Conservation (phyloP, 2,797 vertebrate species). For the Aldrovandia affinis region DNA sequence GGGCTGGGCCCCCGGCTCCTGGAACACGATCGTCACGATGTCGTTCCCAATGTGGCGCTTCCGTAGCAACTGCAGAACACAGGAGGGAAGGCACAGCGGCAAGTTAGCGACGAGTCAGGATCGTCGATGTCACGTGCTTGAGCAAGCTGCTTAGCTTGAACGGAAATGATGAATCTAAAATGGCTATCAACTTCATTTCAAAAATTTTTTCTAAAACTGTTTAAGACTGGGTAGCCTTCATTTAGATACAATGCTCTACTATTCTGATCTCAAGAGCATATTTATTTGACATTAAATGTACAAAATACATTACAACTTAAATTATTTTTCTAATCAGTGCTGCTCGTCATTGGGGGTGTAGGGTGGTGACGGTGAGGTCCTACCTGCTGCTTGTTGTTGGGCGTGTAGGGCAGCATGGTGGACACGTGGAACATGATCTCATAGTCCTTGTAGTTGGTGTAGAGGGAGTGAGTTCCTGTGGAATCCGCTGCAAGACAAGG, state of each 20-base stretch:
- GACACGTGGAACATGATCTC: constrained; percentile 99
- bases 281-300: constrained; percentile 58
- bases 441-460: constrained; percentile 95
- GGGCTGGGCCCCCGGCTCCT: constrained; percentile 92
- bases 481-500: constrained; percentile 86
- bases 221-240: too few relatives aligned
- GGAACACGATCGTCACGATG: constrained; percentile 98
- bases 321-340: constrained; percentile 32
- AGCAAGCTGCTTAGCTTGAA: neutral
- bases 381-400: constrained; percentile 99
- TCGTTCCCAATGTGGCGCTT: constrained; percentile 98
- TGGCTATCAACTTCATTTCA: neutral
- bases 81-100: neutral
- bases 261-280: too few relatives aligned
- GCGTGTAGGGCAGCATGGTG: constrained; percentile 93
- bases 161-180: too few relatives aligned
- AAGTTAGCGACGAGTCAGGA: neutral
- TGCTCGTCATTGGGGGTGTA: neutral
- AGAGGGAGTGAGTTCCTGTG: constrained; percentile 93
- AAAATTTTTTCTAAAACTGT: too few relatives aligned
- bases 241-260: too few relatives aligned
- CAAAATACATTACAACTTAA: constrained; percentile 56
- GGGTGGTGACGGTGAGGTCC: constrained; percentile 10
- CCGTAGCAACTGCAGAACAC: constrained; percentile 77
- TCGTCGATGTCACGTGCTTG: neutral